Percentiles rank a stretch among this genome's conserved stretches.
These are phyloP conservation scores for Thymelicus acteon DNA, from an alignment of 2,888 invertebrate genomes.

Conservation along the genomic window DNA sequence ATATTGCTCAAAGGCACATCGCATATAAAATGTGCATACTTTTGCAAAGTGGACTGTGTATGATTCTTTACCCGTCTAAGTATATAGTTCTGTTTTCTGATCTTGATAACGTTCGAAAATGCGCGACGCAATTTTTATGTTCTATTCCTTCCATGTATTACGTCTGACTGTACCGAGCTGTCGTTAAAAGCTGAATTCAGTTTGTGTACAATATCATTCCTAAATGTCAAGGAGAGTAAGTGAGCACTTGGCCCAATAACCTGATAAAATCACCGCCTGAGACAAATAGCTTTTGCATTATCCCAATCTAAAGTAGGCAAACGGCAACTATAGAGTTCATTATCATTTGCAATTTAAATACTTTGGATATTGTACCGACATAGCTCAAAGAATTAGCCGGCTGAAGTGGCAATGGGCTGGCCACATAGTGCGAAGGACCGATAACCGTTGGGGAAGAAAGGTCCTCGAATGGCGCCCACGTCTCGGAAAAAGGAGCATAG, in stretches of 20 bases:
- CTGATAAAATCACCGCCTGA: slow-evolving; percentile 55
- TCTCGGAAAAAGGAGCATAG: no score
- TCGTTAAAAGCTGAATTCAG: slow-evolving; percentile 9
- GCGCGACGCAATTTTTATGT: neutral
- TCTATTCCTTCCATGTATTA: neutral
- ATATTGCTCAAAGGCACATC: neutral
- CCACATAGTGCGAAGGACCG: no score
- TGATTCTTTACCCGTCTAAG: no score
- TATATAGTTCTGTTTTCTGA: no score
- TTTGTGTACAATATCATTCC: slow-evolving; percentile 37
- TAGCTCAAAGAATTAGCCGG: no score
- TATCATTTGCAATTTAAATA: neutral
- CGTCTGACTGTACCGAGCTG: slow-evolving; percentile 12
- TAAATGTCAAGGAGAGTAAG: slow-evolving; percentile 49
- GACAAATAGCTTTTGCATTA: slow-evolving; percentile 54
- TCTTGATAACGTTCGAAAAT: neutral
- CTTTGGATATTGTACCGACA: neutral
- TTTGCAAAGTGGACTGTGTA: no score
- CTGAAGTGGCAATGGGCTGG: no score
- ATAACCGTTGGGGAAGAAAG: no score
- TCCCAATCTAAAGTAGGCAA: slow-evolving; percentile 47
- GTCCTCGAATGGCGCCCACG: no score
- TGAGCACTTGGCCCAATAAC: slow-evolving; percentile 59
- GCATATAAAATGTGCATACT: no score
- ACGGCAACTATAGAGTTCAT: slow-evolving; percentile 49